Conservation (phyloP, 2,797 vertebrate species). For the Pterois miles region DNA sequence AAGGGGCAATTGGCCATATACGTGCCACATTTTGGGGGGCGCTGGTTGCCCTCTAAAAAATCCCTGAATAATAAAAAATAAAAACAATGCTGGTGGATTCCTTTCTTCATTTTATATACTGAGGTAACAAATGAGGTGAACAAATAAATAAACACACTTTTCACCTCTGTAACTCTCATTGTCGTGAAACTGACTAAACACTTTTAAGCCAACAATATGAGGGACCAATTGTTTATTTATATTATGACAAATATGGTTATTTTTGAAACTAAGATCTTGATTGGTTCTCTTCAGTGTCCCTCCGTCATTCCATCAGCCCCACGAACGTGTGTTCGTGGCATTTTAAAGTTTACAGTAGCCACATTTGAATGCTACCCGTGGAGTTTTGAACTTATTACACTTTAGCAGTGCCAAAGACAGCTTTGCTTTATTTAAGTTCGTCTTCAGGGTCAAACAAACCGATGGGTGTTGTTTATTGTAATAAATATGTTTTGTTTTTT, state of each 20-base stretch:
- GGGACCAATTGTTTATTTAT: too few species aligned
- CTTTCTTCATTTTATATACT: fast-evolving
- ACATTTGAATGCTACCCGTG: not conserved
- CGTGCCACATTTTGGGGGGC: too few species aligned
- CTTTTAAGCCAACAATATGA: too few species aligned
- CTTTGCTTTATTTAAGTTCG: not conserved
- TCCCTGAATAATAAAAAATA: too few species aligned
- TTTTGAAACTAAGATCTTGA: constrained; percentile 20
- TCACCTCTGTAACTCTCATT: too few species aligned
- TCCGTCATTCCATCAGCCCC: constrained; percentile 36
- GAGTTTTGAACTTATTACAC: not conserved
- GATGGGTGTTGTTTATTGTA: too few species aligned
- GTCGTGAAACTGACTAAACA: too few species aligned
- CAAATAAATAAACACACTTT: fast-evolving
- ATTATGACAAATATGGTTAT: too few species aligned
- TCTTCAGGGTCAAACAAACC: not conserved
- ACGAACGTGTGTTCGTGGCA: constrained; percentile 37
- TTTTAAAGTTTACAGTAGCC: constrained; percentile 62
- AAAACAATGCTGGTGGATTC: too few species aligned
- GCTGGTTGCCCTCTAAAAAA: too few species aligned
- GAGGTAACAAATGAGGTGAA: too few species aligned
- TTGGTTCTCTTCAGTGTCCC: constrained; percentile 55
- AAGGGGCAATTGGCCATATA: not conserved
- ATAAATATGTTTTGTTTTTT: too few species aligned
- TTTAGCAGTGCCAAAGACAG: fast-evolving